Percentiles rank a stretch among this genome's conserved stretches.
Evolutionary conservation across 1,140 invertebrate species (phyloP).

Genomic region (Tetramorium simillimum): DNA sequence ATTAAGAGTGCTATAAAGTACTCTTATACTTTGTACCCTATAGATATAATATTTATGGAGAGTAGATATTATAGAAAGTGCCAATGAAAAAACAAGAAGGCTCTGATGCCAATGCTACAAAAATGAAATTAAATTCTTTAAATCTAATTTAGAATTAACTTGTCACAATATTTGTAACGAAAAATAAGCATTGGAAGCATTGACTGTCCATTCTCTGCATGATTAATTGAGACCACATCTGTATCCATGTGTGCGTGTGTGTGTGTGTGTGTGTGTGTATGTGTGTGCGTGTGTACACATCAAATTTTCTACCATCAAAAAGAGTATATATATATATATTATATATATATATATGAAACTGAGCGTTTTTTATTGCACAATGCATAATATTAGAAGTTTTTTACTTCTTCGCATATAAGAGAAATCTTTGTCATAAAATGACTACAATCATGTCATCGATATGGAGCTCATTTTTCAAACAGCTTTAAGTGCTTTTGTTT

Average conservation of each 20-base stretch:
- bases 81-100: conserved; percentile 31
- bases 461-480: conserved; percentile 65
- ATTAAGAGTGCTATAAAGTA: conserved; percentile 33
- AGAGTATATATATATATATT: no score
- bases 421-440: conserved; percentile 80
- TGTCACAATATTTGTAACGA: conserved; percentile 45
- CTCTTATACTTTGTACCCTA: conserved; percentile 37
- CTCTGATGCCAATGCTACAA: conserved; percentile 19
- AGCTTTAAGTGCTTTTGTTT: conserved; percentile 69
- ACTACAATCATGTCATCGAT: conserved; percentile 79
- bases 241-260: conserved; percentile 52
- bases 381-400: conserved; percentile 69
- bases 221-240: conserved; percentile 62
- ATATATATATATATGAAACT: conserved; percentile 78
- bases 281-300: no score
- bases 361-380: conserved; percentile 77
- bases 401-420: conserved; percentile 62
- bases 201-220: conserved; percentile 59
- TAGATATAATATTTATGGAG: conserved; percentile 51
- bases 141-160: conserved; percentile 54
- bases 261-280: no score
- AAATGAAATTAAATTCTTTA: conserved; percentile 56
- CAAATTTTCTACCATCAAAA: no score
- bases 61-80: conserved; percentile 54
- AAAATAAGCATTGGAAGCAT: conserved; percentile 54